These are phyloP conservation scores for Busseola fusca DNA, from an alignment of 2,888 invertebrate species.

Conservation along the genomic window DNA sequence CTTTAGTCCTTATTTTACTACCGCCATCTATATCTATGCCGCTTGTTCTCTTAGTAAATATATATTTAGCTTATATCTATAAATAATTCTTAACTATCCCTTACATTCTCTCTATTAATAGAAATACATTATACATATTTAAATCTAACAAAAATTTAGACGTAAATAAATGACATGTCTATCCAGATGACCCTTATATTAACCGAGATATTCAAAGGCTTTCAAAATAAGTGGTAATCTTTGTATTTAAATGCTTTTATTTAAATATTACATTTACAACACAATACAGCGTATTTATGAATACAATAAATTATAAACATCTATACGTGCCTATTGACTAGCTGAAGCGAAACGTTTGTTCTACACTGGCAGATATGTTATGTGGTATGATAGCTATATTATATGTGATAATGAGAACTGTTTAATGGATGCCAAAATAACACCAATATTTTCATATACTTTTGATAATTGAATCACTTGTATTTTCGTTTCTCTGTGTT, in stretches of 20 bases:
- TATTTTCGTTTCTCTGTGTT: not conserved
- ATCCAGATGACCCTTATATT: not conserved
- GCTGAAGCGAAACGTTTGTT: constrained; percentile 25
- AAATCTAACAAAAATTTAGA: not conserved
- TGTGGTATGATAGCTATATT: not conserved
- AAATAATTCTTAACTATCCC: not conserved
- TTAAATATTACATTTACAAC: constrained; percentile 58
- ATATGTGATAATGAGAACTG: no score
- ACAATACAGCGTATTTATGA: constrained; percentile 60
- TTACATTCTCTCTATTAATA: not conserved
- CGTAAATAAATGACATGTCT: constrained; percentile 12
- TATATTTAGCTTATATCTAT: not conserved
- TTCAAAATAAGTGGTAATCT: constrained; percentile 55
- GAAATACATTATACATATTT: constrained; percentile 1
- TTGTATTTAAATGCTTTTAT: constrained; percentile 57
- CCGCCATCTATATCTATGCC: no score
- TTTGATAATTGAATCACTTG: not conserved
- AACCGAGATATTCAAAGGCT: constrained; percentile 16
- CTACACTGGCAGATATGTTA: constrained; percentile 33
- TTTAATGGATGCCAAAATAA: not conserved
- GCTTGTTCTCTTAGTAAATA: not conserved
- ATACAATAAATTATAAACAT: constrained; percentile 57
- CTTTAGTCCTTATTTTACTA: not conserved
- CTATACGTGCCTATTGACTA: constrained; percentile 47
- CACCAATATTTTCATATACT: not conserved